Percentiles rank a stretch among this genome's conserved stretches.
These are phyloP conservation scores for Alcedo atthis DNA, from an alignment of 2,797 vertebrate genomes.

Conservation along the genomic window DNA sequence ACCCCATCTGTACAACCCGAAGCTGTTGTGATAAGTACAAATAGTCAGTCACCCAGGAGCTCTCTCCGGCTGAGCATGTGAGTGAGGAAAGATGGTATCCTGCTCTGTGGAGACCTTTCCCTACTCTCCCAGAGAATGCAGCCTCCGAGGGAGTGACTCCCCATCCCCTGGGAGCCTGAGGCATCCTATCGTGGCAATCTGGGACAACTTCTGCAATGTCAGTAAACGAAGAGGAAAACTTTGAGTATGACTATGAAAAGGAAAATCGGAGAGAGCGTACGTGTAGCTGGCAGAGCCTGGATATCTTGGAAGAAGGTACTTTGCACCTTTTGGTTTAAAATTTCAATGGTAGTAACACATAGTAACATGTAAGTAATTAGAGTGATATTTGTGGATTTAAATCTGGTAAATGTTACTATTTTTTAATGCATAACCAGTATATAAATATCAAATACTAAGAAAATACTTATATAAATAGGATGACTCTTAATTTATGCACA, in stretches of 20 bases:
- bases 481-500: background rate
- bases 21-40: slow-evolving; percentile 7
- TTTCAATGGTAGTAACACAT: background rate
- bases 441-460: background rate
- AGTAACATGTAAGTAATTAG: background rate
- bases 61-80: slow-evolving; percentile 58
- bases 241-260: slow-evolving; percentile 73
- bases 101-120: slow-evolving; percentile 36
- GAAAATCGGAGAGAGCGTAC: slow-evolving; percentile 9
- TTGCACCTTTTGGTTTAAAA: background rate
- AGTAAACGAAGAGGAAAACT: slow-evolving; percentile 76
- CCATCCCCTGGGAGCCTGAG: slow-evolving; percentile 7
- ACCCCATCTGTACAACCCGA: background rate
- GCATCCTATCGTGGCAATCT: background rate
- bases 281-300: slow-evolving; percentile 51
- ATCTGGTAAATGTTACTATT: background rate
- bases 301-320: slow-evolving; percentile 84
- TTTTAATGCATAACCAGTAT: background rate
- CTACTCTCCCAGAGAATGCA: slow-evolving; percentile 18
- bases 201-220: slow-evolving; percentile 78
- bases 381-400: background rate
- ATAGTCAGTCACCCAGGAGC: background rate
- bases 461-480: background rate
- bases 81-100: slow-evolving; percentile 56
- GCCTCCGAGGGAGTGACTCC: slow-evolving; percentile 9